Base-by-base conservation (phyloP, 2,113 vertebrate species). In the Paralichthys olivaceus region DNA sequence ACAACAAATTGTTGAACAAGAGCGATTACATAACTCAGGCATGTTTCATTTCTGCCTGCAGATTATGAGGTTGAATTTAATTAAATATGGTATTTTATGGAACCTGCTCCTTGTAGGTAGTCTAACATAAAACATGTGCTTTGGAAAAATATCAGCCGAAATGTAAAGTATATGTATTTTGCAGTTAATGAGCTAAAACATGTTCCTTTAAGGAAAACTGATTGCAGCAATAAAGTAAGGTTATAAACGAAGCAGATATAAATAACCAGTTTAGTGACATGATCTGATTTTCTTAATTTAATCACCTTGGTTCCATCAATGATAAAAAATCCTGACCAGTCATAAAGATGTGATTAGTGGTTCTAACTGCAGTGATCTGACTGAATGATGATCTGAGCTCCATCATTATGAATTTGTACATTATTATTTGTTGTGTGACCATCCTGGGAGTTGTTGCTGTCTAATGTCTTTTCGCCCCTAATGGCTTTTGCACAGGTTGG, bases 171-270 rank as follows among this genome's bases (percentile, higher is more conserved):
- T 4, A 5, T 22, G 2, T 12, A 40, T 40, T 40, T 40, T 40
- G 37, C 2, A 58, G 45, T 63, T 63, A 56, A 69, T 43, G 34
- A 26, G 29, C 68, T 60, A 19, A 79, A 80, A 64, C 23, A 32
- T 53, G 17, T 7, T 15, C 2, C 49, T 29, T 49, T 51, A 51
- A 51, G 26, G 14, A 23, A 26, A 49, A 28, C 40, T 49, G 45
- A 28, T 9, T 67, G 7, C 34, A 55, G 4, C 49, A 17, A 4
- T 40, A 40, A 40, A 40, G 12, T 40, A 13, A 40, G 11, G 49
- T 53, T 9, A 6, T 40, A 19, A 65, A 51, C 28, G 51, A 17
- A 60, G 12, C 11, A 11, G 11, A 68, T n/a, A 14, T 19, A 22
- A 69, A 25, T 37, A 43, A 25, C 28, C 56, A 22, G 56, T 37